phyloP scores from a whole-genome alignment of 2,113 vertebrate species.

The Thymallus thymallus region DNA sequence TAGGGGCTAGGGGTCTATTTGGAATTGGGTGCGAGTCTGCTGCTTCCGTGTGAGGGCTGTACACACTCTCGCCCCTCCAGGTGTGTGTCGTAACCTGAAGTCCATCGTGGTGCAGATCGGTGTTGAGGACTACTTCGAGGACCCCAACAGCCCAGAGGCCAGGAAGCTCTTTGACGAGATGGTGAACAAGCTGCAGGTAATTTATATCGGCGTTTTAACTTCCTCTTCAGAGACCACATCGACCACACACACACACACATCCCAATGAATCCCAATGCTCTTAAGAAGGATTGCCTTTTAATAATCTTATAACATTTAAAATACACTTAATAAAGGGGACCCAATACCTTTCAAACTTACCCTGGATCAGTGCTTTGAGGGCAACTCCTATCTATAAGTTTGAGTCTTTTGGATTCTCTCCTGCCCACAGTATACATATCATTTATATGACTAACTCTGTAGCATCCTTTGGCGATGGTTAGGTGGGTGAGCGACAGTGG shows the following conservation, averaged over 20 bases:
- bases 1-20: no score
- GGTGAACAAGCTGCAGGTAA: conserved; percentile 97
- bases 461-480: background rate
- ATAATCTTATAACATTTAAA: no score
- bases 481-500: background rate
- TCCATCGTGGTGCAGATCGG: conserved; percentile 98
- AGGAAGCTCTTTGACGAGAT: conserved; percentile 98
- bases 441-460: background rate
- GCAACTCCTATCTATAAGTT: background rate
- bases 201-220: background rate
- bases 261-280: background rate
- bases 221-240: background rate
- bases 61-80: conserved; percentile 56
- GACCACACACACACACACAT: background rate
- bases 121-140: conserved; percentile 97
- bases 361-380: background rate
- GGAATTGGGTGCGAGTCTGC: no score
- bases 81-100: conserved; percentile 94
- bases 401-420: background rate
- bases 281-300: background rate
- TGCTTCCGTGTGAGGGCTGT: no score
- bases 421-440: background rate
- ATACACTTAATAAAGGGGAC: no score
- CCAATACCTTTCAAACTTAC: background rate
- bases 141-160: conserved; percentile 92